Evolutionary conservation across 2,888 invertebrate genomes (phyloP), one percentile per base, ranked within the genome.

Genomic region (Bruchidius siliquastri): DNA sequence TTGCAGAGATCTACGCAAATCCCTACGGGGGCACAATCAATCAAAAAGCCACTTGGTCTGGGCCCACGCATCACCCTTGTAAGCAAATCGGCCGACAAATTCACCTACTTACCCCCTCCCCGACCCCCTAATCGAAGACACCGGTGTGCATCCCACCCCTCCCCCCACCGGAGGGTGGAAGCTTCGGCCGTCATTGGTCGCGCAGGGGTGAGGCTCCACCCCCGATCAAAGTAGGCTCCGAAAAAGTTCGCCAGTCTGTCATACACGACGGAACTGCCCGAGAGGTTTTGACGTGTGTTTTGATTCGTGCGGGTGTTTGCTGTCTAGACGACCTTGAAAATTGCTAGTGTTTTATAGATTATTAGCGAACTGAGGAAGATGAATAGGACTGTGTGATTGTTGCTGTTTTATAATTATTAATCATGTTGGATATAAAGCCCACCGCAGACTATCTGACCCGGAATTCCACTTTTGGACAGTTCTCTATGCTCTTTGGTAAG

Each of bases 401-500:
- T 72, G 22, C 68, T 69, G 68, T 68, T 20, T 68, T 68, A 68
- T 21, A 18, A 10, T 2, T 68, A 21, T 0, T 70, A 68, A 68
- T 68, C 74, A 96, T 96, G 96, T 91, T 96, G 89, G 96, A 96
- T 91, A 95, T 96, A 86, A 96, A 96, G 88, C 93, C 93, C 84
- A 93, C 95, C 84, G 93, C 95, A 88, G 95, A 96, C 90, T 96
- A 96, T 89, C 91, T 96, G 85, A 92, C 95, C 88, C 93, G 95
- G 86, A 94, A 95, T 86, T 95, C 95, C 86, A 94, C 96, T 78
- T 96, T 96, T 88, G 94, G 96, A 88, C 96, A 96, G 89, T 94
- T 96, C 90, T 96, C 96, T 88, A 96, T 96, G 96, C 91, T 96
- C 85, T 96, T 96, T 89, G 95, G 95, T 95, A 92, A 89, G 74